These are phyloP conservation scores for Oligia strigilis DNA, from an alignment of 2,888 invertebrate species.

Conservation along the genomic window DNA sequence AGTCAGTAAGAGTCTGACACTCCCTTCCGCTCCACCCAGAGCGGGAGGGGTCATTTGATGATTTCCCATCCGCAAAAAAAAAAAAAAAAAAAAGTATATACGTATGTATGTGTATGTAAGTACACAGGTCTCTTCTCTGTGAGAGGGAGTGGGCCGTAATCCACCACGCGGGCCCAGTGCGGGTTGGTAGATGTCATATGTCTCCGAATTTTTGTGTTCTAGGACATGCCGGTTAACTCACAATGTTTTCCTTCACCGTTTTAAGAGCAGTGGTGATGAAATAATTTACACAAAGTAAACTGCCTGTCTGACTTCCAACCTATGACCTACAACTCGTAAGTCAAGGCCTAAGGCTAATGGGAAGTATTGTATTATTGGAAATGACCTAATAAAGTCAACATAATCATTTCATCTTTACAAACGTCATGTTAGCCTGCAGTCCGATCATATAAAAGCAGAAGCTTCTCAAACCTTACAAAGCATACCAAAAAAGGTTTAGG, in stretches of 20 bases:
- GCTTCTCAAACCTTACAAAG: constrained; percentile 1
- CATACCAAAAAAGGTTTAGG: neutral
- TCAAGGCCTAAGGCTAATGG: neutral
- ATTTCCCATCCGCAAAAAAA: too few relatives aligned
- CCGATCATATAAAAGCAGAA: neutral
- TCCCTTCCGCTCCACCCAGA: too few relatives aligned
- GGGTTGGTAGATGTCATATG: neutral
- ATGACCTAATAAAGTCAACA: neutral
- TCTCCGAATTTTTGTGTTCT: neutral
- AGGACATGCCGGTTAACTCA: neutral
- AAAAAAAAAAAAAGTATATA: too few relatives aligned
- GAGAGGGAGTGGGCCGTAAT: neutral
- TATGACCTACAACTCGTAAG: neutral
- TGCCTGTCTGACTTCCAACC: neutral
- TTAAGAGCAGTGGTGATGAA: neutral
- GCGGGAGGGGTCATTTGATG: too few relatives aligned
- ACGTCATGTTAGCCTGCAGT: neutral
- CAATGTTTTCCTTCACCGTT: neutral
- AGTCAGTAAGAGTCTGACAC: too few relatives aligned
- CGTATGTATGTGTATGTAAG: too few relatives aligned
- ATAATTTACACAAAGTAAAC: neutral
- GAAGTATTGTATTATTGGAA: neutral
- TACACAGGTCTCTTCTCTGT: neutral
- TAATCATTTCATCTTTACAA: neutral
- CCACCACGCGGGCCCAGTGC: neutral